These are phyloP conservation scores for Poicephalus gulielmi DNA, from an alignment of 2,113 vertebrate species.

Conservation along the genomic window DNA sequence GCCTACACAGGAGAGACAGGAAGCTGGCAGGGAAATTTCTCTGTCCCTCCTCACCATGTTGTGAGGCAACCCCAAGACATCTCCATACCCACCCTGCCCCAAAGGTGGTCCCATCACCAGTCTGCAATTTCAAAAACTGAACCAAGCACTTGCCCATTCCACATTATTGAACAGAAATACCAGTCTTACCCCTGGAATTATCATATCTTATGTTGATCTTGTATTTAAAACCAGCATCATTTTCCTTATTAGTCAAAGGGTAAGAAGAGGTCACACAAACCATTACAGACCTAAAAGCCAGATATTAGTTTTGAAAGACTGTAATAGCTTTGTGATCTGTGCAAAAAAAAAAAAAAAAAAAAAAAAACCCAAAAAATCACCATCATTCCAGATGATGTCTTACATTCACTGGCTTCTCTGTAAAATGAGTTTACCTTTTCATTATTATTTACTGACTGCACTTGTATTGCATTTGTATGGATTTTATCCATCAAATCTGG, in stretches of 20 bases:
- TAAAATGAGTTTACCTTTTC: slow-evolving; percentile 79
- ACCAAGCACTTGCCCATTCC: not conserved
- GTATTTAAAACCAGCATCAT: not conserved
- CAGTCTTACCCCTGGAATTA: not conserved
- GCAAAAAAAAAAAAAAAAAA: slow-evolving; percentile 47
- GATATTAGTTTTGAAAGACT: slow-evolving; percentile 70
- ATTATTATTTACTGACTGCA: slow-evolving; percentile 79
- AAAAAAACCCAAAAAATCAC: slow-evolving; percentile 26
- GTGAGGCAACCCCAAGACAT: not conserved
- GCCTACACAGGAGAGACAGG: not conserved
- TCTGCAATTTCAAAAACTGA: not conserved
- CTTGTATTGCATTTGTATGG: slow-evolving; percentile 80
- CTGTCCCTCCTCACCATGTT: accelerated
- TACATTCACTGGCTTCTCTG: slow-evolving; percentile 66
- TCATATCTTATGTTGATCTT: not conserved
- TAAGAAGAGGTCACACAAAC: slow-evolving; percentile 54
- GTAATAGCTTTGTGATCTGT: slow-evolving; percentile 59
- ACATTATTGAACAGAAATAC: not conserved
- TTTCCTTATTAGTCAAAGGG: slow-evolving; percentile 66
- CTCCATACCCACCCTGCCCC: not conserved
- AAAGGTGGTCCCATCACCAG: not conserved
- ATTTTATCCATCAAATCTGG: slow-evolving; percentile 69
- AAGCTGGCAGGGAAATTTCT: not conserved
- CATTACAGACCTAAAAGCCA: slow-evolving; percentile 52
- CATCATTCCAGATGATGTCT: slow-evolving; percentile 72